phyloP scores from a whole-genome alignment of 2,113 vertebrate genomes.

The Erinaceus europaeus region DNA sequence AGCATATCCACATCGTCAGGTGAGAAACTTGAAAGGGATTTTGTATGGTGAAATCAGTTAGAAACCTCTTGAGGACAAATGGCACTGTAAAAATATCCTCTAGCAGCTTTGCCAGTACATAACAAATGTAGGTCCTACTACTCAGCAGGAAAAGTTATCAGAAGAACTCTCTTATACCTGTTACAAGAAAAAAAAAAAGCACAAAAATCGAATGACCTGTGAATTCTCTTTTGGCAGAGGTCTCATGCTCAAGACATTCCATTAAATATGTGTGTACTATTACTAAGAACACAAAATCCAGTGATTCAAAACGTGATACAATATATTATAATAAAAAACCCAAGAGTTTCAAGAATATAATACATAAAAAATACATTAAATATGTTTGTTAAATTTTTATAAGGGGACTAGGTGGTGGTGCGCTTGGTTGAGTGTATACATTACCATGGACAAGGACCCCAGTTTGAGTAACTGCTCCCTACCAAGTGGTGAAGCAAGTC shows the following conservation, averaged over 20 bases:
- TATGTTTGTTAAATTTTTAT: no score
- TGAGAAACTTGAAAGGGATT: conserved; percentile 60
- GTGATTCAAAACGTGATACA: background rate
- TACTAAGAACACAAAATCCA: background rate
- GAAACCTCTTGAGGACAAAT: conserved; percentile 66
- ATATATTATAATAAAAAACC: conserved; percentile 10
- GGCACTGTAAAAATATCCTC: conserved; percentile 71
- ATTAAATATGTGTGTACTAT: background rate
- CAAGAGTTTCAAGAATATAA: background rate
- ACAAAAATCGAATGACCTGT: conserved; percentile 29
- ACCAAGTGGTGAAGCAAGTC: no score
- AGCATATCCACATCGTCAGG: conserved; percentile 42
- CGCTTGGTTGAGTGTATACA: no score
- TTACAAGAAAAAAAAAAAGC: conserved; percentile 21
- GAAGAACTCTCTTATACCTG: conserved; percentile 47
- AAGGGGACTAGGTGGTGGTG: no score
- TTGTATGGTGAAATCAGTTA: conserved; percentile 63
- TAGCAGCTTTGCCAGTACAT: conserved; percentile 44
- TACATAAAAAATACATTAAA: background rate
- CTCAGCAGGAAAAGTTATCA: conserved; percentile 66
- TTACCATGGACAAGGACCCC: no score
- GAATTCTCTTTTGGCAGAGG: background rate
- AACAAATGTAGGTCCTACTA: conserved; percentile 71
- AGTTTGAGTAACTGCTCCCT: no score
- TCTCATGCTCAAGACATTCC: background rate